Evolutionary conservation across 2,113 vertebrate genomes (phyloP), one percentile per base, ranked within the genome.

Genomic region (Uria lomvia): DNA sequence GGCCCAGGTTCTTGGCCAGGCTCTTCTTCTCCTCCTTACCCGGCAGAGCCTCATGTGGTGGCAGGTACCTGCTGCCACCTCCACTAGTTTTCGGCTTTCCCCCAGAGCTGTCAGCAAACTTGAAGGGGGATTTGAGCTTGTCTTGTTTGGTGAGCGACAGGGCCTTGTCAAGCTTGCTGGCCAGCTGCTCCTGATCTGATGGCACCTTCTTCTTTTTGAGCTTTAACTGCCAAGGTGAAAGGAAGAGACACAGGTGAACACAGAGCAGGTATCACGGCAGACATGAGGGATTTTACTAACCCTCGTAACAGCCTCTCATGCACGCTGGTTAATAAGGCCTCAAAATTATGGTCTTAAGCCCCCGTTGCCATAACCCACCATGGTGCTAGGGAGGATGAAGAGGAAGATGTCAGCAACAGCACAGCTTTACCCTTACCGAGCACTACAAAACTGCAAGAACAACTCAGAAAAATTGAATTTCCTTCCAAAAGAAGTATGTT

Each of bases 111-210:
- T 99, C 98, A 2, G 97, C 81, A 92, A 98, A 98, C 95, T 99
- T 99, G 98, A 98, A 99, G 47, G 98, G 97, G 14, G 98, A 97
- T 60, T 98, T 98, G 68, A 99, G 90, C 15, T 99, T 98, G 98
- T 98, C 94, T 88, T 99, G 98, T 94, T 99, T 99, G 36, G 99
- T 99, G 91, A 99, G 99, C 2, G 99, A 99, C 15, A 99, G 98
- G 36, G 99, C 99, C 88, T 99, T 98, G 98, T 99, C 98, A 8
- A 99, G 98, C 97, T 99, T 99, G 63, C 98, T 99, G 22, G 99
- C 99, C 98, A 99, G 87, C 96, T 99, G 99, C 96, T 99, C 99
- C 96, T 99, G 99, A 97, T 99, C 99, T 0, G 98, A 99, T 77
- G 98, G 98, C 50, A 98, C 94, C 56, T 98, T 98, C 95, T 98